Base-by-base conservation (phyloP, 2,888 invertebrate genomes). In the Stenodera caucasica region DNA sequence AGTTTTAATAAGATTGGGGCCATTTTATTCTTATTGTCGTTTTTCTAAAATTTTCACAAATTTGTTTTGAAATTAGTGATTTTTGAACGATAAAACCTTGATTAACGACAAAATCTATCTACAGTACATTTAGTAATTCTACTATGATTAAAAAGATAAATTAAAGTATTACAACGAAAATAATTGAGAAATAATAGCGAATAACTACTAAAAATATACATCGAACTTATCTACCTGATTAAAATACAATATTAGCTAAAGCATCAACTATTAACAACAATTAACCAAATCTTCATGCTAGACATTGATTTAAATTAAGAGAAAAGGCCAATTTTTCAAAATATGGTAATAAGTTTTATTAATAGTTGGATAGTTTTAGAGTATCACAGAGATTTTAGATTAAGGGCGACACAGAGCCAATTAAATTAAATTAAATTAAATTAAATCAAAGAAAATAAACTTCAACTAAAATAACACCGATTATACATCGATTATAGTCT, bases 331-430 rank as follows among this genome's bases (percentile, higher is more conserved):
- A 62, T 53, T 58, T 62, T 56, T n/a, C 55, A 58, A 58, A 62
- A 58, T 53, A 58, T 51, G 53, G 53, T 55, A 59, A 59, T 53
- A 33, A 61, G 60, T 53, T 63, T 50, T 56, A 56, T 56, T 55
- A 37, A 59, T 63, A 57, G 61, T 57, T 57, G 21, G 45, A 45
- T 45, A 60, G 63, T 55, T 58, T 55, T 57, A 58, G 53, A 65
- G 61, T 67, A 67, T 67, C 67, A 67, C 67, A 67, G 67, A 65
- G 62, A 67, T 67, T 45, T 63, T 65, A 67, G 67, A 67, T 67
- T 65, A 58, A 58, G 64, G 67, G 56, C 62, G 58, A 63, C 63
- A 65, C 57, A 57, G 59, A 66, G 59, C 61, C 59, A 60, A 66
- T 33, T 30, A 26, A 58, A 45, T 45, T 23, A 45, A 45, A 45